Evolutionary conservation across 2,113 vertebrate genomes (phyloP), one percentile per base, ranked within the genome.

Genomic region (Tyto alba): DNA sequence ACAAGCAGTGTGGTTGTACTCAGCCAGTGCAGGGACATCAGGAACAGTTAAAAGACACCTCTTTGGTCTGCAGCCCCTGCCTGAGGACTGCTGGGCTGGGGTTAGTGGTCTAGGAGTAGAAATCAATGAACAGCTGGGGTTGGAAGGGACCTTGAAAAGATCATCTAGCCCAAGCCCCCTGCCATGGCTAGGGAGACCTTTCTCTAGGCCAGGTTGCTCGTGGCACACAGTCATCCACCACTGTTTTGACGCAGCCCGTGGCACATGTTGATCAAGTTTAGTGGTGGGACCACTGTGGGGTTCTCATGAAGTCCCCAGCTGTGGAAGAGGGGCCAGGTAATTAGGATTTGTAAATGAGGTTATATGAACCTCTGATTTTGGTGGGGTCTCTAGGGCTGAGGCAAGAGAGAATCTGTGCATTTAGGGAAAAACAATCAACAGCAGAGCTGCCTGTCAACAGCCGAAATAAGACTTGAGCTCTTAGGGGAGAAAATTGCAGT

Each of bases 1-100:
- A 32, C 0, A 0, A 63, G 66, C 52, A 38, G 10, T 0, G 1
- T 57, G 50, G 34, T 38, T 74, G 64, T 36, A 17, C 27, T 55
- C 30, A 71, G 41, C 6, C 15, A 23, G 25, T 9, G 34, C 55
- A 85, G 41, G 30, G 32, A 69, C n/a, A 43, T 27, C 41, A 67
- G 20, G 17, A 75, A 34, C 7, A 38, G 34, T 4, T 88, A 29
- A 55, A 62, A 67, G 40, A 41, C 19, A 32, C 9, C 32, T 55
- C 16, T 74, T 40, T 38, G 29, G 6, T 56, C 47, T 72, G 67
- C 30, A 53, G 23, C 11, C 8, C 21, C 63, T 85, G 32, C 12
- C 41, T 56, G 36, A 87, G 47, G 40, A 19, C 57, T 93, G 43
- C 69, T 75, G 56, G 45, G 17, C 13, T 90, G 52, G 15, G 13